phyloP scores from a whole-genome alignment of 2,888 invertebrate genomes.

The Crioceris asparagi region DNA sequence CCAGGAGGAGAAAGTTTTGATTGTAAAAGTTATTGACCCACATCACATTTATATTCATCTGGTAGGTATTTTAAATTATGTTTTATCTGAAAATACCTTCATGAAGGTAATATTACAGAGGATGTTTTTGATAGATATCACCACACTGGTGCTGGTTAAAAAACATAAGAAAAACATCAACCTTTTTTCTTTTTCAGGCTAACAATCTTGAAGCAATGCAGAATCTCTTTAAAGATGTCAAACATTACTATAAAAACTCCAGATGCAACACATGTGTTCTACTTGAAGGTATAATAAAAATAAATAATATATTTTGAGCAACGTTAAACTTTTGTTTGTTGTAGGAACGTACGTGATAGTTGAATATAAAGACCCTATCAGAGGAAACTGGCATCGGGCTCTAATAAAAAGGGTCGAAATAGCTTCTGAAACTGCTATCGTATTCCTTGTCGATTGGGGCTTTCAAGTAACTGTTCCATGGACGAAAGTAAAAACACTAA shows the following conservation, averaged over 20 bases:
- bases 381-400: conserved; percentile 50
- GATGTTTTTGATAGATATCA: no score
- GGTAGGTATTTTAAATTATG: conserved; percentile 34
- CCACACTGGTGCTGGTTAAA: no score
- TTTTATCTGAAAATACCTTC: not conserved
- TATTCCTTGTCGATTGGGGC: conserved; percentile 57
- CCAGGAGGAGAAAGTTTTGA: conserved; percentile 40
- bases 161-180: no score
- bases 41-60: conserved; percentile 53
- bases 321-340: conserved; percentile 13
- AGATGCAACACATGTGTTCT: conserved; percentile 23
- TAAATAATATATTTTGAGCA: not conserved
- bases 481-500: conserved; percentile 42
- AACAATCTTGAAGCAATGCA: conserved; percentile 20
- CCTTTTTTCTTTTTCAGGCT: conserved; percentile 21
- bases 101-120: no score
- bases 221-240: conserved; percentile 21
- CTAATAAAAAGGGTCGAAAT: conserved; percentile 39
- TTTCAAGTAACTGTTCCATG: conserved; percentile 40
- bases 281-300: conserved; percentile 24
- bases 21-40: conserved; percentile 52
- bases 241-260: conserved; percentile 21
- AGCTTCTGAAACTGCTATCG: conserved; percentile 40
- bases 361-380: conserved; percentile 28
- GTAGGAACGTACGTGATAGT: conserved; percentile 47